Evolutionary conservation across 2,888 invertebrate genomes (phyloP).

Genomic region (Cosmopolites sordidus): DNA sequence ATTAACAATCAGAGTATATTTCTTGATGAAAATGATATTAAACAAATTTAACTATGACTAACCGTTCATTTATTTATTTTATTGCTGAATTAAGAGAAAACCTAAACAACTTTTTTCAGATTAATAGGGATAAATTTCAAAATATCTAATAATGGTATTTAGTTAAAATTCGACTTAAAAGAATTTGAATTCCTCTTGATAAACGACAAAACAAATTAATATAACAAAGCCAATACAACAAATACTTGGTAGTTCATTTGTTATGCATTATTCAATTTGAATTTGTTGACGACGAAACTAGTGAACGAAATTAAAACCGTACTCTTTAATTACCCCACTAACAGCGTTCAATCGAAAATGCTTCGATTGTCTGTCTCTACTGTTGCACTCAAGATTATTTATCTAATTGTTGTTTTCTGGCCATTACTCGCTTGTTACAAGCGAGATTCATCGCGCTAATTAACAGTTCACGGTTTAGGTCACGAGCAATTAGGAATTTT

Average conservation of each 20-base stretch:
- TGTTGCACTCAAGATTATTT: conserved; percentile 18
- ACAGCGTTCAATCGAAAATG: conserved; percentile 17
- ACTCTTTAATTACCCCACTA: conserved; percentile 22
- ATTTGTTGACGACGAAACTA: neutral
- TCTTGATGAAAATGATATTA: too few species aligned
- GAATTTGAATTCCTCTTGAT: neutral
- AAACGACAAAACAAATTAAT: neutral
- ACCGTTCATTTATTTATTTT: too few species aligned
- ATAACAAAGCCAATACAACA: neutral
- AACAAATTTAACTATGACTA: too few species aligned
- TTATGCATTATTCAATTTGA: neutral
- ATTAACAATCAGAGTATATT: too few species aligned
- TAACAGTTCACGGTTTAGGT: neutral
- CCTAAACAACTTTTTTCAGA: too few species aligned
- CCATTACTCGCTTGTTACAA: conserved; percentile 14
- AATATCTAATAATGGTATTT: neutral
- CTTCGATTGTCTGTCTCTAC: conserved; percentile 14
- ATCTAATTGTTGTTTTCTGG: conserved; percentile 20
- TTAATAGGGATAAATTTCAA: too few species aligned
- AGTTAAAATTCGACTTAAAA: neutral
- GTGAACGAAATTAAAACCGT: conserved; percentile 2
- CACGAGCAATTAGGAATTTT: neutral
- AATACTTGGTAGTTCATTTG: neutral
- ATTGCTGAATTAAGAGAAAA: too few species aligned
- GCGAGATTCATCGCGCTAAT: conserved; percentile 5